Percentiles rank a stretch among this genome's conserved stretches.
These are phyloP conservation scores for Cephonodes hylas DNA, from an alignment of 2,888 invertebrate genomes.

Conservation along the genomic window DNA sequence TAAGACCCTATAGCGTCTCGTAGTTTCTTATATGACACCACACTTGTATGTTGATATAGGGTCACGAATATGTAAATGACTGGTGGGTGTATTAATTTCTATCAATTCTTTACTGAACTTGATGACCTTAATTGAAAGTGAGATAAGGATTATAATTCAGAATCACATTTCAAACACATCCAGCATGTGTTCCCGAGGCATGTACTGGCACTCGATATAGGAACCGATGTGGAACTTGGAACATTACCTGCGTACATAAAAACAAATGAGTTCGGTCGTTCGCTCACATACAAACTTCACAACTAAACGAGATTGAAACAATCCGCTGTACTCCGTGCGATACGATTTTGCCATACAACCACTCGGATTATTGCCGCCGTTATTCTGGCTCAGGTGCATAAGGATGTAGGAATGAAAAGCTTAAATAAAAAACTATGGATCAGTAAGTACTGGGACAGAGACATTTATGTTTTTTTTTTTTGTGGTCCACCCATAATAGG, in stretches of 20 bases:
- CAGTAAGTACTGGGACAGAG: too few species aligned
- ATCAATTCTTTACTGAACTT: too few species aligned
- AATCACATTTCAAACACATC: too few species aligned
- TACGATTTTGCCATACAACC: conserved; percentile 9
- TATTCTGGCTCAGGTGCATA: not conserved
- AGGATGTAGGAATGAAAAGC: not conserved
- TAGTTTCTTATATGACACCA: not conserved
- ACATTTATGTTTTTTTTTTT: too few species aligned
- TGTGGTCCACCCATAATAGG: too few species aligned
- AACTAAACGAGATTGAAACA: conserved; percentile 12
- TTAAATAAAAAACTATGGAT: too few species aligned
- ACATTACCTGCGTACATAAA: conserved; percentile 1
- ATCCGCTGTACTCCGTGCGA: conserved; percentile 13
- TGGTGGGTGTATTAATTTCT: not conserved
- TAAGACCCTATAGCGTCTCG: not conserved
- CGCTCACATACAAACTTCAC: conserved; percentile 10
- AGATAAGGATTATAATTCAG: too few species aligned
- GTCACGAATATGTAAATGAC: not conserved
- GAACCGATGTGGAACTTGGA: not conserved
- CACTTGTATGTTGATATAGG: not conserved
- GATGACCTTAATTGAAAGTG: too few species aligned
- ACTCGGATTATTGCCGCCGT: conserved; percentile 6
- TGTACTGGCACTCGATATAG: not conserved
- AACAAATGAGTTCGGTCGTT: not conserved
- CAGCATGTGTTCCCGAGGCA: not conserved